Evolutionary conservation across 1,140 invertebrate genomes (phyloP).

Genomic region (Hydropsyche tenuis): DNA sequence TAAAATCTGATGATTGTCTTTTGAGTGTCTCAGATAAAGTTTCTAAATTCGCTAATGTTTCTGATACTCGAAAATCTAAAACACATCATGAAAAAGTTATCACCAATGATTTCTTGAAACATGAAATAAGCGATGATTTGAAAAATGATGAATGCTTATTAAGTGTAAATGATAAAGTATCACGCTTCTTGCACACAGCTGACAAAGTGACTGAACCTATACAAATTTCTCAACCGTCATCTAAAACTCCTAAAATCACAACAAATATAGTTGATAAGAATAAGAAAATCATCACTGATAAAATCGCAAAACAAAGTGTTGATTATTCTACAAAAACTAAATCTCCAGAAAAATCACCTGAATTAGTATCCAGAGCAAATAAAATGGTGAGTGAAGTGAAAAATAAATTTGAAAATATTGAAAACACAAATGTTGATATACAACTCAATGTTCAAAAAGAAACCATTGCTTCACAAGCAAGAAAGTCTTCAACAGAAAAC

Average conservation of each 20-base stretch:
- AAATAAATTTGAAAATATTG: constrained; percentile 46
- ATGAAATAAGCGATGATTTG: constrained; percentile 60
- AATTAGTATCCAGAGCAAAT: constrained; percentile 55
- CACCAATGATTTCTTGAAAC: constrained; percentile 53
- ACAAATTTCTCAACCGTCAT: constrained; percentile 54
- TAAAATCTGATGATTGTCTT: constrained; percentile 63
- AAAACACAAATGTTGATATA: constrained; percentile 32
- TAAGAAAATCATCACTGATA: constrained; percentile 63
- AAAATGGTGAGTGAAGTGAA: constrained; percentile 48
- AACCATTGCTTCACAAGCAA: constrained; percentile 45
- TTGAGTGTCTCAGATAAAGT: constrained; percentile 69
- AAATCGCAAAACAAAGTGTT: neutral
- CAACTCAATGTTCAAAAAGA: constrained; percentile 47
- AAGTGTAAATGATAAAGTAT: constrained; percentile 71
- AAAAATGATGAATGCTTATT: constrained; percentile 68
- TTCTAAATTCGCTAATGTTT: constrained; percentile 63
- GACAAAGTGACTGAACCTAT: constrained; percentile 63
- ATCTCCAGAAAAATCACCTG: constrained; percentile 54
- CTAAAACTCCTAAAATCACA: constrained; percentile 61
- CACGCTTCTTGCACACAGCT: constrained; percentile 68
- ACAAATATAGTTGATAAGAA: constrained; percentile 69
- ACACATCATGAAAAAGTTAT: constrained; percentile 54
- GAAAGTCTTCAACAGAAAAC: constrained; percentile 41
- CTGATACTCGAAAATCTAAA: constrained; percentile 55
- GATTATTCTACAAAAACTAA: constrained; percentile 63